phyloP scores from a whole-genome alignment of 2,888 invertebrate species.

The Laspeyria flexula region DNA sequence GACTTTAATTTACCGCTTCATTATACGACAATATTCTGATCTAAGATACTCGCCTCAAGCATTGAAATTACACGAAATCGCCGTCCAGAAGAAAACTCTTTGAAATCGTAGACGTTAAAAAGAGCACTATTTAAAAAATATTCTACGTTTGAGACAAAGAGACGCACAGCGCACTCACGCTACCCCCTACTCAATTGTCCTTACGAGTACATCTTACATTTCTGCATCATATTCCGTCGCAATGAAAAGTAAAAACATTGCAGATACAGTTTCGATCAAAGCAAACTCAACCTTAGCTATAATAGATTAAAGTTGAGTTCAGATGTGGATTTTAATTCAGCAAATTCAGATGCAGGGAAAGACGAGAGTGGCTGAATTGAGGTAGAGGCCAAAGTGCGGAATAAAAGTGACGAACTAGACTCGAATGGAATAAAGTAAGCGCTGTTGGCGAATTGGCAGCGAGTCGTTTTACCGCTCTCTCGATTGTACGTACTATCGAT shows the following conservation, averaged over 20 bases:
- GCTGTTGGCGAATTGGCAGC: conserved; percentile 45
- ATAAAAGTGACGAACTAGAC: conserved; percentile 78
- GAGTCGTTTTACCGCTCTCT: conserved; percentile 30
- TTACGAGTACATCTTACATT: conserved; percentile 84
- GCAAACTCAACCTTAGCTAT: conserved; percentile 29
- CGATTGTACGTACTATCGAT: conserved; percentile 41
- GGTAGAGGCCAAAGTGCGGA: conserved; percentile 80
- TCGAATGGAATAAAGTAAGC: conserved; percentile 50
- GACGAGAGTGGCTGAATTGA: conserved; percentile 81
- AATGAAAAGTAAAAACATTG: conserved; percentile 83
- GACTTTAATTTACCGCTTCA: conserved; percentile 18
- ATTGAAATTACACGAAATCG: conserved; percentile 20
- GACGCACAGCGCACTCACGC: conserved; percentile 69
- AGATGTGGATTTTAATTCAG: conserved; percentile 42
- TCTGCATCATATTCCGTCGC: conserved; percentile 83
- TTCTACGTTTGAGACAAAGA: conserved; percentile 64
- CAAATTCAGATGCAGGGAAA: conserved; percentile 78
- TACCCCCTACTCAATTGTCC: conserved; percentile 75
- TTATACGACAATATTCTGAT: conserved; percentile 23
- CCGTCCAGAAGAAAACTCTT: conserved; percentile 25
- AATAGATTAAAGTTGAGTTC: conserved; percentile 35
- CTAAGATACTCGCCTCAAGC: conserved; percentile 6
- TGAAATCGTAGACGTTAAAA: conserved; percentile 52
- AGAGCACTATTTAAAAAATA: conserved; percentile 61
- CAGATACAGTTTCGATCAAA: conserved; percentile 47